Base-by-base conservation (phyloP, 2,888 invertebrate species). In the Lasioglossum marginatum region DNA sequence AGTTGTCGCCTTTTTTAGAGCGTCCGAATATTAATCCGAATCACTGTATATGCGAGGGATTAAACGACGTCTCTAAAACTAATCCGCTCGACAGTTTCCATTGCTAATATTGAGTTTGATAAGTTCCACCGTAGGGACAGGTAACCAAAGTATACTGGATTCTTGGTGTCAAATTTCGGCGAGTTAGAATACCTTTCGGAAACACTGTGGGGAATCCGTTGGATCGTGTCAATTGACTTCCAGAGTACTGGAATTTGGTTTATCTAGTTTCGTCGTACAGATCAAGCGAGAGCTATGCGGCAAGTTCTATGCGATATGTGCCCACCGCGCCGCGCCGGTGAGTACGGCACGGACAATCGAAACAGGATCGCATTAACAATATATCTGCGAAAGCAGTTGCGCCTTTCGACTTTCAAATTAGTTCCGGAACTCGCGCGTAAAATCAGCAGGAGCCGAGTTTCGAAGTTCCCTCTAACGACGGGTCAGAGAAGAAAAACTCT, bases 361-460 rank as follows among this genome's bases (percentile, higher is more conserved):
- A 40, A 40, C 14, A 34, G 40, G 12, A 40, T 70, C 40, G n/a
- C 40, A 14, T 70, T 70, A 37, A 70, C 37, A 70, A 70, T 70
- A 70, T 40, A 70, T 37, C 12, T 40, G 23, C 23, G 34, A 19
- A 37, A 37, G 37, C 23, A 37, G 48, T 45, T 52, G 34, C 45
- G 14, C 19, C 37, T 68, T 68, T 68, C 68, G 37, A 68, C 68
- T 68, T 68, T 68, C 37, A 68, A 68, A 68, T 68, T 37, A 68
- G 68, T 68, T 68, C 37, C 68, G 68, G 63, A 68, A 68, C 68
- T 68, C 37, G 37, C 68, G 68, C 37, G 34, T 68, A 37, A 68
- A 68, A 68, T 37, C 34, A 37, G 37, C 68, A 23, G 19, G 23
- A 10, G 63, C 31, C 68, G 37, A 66, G 68, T 23, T 63, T 23